phyloP scores from a whole-genome alignment of 2,113 vertebrate genomes.

The Parus major region DNA sequence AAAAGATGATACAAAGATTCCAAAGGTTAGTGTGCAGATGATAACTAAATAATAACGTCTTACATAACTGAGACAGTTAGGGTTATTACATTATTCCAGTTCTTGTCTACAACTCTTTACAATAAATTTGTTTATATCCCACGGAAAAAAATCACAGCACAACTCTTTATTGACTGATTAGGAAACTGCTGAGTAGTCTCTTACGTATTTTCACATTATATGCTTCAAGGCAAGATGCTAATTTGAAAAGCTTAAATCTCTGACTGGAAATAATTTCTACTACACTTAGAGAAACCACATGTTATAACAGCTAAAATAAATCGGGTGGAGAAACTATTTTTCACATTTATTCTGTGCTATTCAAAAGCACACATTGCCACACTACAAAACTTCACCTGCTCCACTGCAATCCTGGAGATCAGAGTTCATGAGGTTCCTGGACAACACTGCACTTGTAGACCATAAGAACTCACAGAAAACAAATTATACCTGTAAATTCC shows the following conservation, averaged over 20 bases:
- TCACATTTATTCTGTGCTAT: background rate
- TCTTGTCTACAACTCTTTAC: background rate
- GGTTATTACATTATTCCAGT: background rate
- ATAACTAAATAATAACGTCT: background rate
- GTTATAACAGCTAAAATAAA: background rate
- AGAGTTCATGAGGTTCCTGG: background rate
- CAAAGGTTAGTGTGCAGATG: background rate
- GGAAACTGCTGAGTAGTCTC: background rate
- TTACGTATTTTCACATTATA: background rate
- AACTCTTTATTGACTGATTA: background rate
- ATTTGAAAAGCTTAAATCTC: background rate
- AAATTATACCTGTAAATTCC: background rate
- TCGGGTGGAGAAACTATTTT: background rate
- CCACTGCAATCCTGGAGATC: background rate
- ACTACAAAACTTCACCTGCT: background rate
- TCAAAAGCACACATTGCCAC: background rate
- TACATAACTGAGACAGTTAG: background rate
- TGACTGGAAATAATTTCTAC: background rate
- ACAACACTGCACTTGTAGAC: background rate
- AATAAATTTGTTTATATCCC: background rate
- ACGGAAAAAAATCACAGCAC: background rate
- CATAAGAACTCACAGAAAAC: background rate
- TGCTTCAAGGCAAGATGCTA: background rate
- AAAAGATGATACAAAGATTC: background rate
- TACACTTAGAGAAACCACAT: background rate